Evolutionary conservation across 2,797 vertebrate genomes (phyloP).

Genomic region (Alcedo quadribrachys): DNA sequence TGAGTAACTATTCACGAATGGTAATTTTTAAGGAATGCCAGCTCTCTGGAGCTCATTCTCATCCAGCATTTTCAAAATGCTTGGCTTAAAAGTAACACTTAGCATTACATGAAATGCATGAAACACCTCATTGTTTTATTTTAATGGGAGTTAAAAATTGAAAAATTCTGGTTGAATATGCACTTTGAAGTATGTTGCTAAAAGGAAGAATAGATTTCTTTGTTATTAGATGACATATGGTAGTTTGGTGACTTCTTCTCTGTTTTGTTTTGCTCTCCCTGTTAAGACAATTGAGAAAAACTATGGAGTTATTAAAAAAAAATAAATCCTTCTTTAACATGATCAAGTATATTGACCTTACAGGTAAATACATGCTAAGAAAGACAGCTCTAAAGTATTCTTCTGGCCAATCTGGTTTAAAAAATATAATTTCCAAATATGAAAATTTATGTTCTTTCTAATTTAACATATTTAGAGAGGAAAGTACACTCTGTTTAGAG

Average conservation of each 20-base stretch:
- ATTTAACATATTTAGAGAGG: not conserved
- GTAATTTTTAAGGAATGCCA: constrained; percentile 44
- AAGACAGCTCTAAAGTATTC: not conserved
- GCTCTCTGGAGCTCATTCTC: not conserved
- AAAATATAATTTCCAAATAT: not conserved
- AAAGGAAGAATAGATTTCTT: not conserved
- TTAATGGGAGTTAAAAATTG: constrained; percentile 3
- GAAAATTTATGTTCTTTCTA: not conserved
- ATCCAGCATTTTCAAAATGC: not conserved
- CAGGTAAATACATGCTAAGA: not conserved
- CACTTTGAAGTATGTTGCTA: not conserved
- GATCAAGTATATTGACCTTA: not conserved
- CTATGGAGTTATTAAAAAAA: not conserved
- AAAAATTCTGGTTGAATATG: constrained; percentile 5
- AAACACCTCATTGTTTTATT: not conserved
- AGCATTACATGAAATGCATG: not conserved
- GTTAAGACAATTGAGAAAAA: not conserved
- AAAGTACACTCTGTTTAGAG: not conserved
- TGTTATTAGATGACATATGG: not conserved
- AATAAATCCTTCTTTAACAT: not conserved
- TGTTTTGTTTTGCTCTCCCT: not conserved
- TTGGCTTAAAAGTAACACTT: constrained; percentile 20
- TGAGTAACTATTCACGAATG: constrained; percentile 8
- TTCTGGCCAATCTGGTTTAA: not conserved
- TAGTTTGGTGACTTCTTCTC: not conserved